Evolutionary conservation across 2,888 invertebrate genomes (phyloP), one percentile per base, ranked within the genome.

Genomic region (Lathronympha strigana): DNA sequence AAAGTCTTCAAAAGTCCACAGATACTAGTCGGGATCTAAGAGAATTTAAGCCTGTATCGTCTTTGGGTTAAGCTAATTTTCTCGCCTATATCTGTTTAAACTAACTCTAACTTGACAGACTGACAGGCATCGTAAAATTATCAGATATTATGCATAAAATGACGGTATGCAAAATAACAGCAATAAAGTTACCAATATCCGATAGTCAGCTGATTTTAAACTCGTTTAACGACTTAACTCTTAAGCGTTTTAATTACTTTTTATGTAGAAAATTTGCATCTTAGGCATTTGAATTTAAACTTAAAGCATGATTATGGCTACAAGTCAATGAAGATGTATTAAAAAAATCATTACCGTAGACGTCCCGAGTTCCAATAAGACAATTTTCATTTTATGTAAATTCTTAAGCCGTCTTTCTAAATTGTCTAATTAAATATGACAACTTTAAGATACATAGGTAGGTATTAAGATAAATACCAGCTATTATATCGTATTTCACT

Each of bases 401-500:
- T 43, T 43, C 11, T 21, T 40, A 47, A n/a, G 19, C 11, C 9
- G 2, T 19, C 19, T 17, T 51, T 5, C 19, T 6, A 33, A 13
- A 6, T 50, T 31, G 13, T 6, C 33, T 21, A 33, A 33, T 21
- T 51, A 13, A 51, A 33, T 19, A 31, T 51, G 33, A 33, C 33
- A 33, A 21, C 6, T 51, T 33, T 13, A 15, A 17, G 49, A 49
- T 49, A 49, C 8, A 33, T 33, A 51, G 6, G 21, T 51, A 33
- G 51, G 19, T 33, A 19, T 53, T 36, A 36, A 53, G 54, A 40
- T 54, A 54, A 54, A 57, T 57, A 28, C 43, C 9, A 43, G 31
- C n/a, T 23, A 47, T 47, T 55, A 63, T 40, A 47, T 38, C 31
- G 36, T 66, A 60, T 47, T 54, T 31, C 47, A 47, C 58, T n/a